Base-by-base conservation (phyloP, 2,113 vertebrate genomes). In the Meriones unguiculatus region DNA sequence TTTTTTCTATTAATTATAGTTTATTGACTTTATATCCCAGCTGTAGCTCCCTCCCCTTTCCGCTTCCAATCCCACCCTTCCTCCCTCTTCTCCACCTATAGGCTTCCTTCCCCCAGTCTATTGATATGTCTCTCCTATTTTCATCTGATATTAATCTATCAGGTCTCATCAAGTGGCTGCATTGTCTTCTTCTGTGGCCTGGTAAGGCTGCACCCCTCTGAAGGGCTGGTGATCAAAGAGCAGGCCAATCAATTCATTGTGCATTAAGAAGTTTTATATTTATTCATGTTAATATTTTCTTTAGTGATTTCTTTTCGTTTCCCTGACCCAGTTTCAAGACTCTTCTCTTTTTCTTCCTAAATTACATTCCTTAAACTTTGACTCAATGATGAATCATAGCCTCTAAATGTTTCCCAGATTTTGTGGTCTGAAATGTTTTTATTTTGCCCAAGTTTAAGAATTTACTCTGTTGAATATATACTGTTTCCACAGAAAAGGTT, bases 351-450 rank as follows among this genome's bases (percentile, higher is more conserved):
- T 94, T 46, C 18, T 67, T 72, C 64, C 28, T 85, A 85, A 88
- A 91, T 62, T 78, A 84, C 2, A 85, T 35, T 89, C 38, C 93
- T 50, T 91, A 90, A 88, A 78, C 52, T 12, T 80, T n/a, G 6
- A 52, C 35, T 88, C 85, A 88, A 18, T 70, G 15, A 72, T 76
- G 15, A 72, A 41, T 35, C 20, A 50, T 32, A 87, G 22, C 3
- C 73, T 46, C 78, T 46, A 89, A 67, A 84, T 2, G 80, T 57
- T 93, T 88, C 65, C 67, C 30, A 46, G 12, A 38, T 59, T 65
- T 92, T 90, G 62, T 95, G 24, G 46, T 62, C 89, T 88, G 12
- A 93, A 90, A 78, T 64, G 28, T 78, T 89, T 93, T 46, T 41
- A 64, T 69, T 95, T 94, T 78, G 57, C 18, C 2, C 7, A 59